A percentile compares a stretch with the other conserved stretches of the same genome.
Evolutionary conservation across 1,140 invertebrate genomes (phyloP).

Genomic region (Pollicipes pollicipes): DNA sequence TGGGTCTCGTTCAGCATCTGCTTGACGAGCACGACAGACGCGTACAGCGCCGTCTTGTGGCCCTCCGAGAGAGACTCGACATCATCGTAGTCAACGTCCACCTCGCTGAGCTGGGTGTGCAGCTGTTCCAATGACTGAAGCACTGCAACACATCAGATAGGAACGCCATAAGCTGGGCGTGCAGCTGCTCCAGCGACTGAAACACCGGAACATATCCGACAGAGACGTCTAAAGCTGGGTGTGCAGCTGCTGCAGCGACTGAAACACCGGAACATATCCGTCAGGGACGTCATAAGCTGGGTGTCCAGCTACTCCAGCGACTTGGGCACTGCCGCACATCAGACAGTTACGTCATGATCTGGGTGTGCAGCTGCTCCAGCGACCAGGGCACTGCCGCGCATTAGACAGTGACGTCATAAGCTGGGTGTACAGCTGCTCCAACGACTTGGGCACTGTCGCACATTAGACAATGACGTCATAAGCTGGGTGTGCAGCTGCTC

Average conservation of each 20-base stretch:
- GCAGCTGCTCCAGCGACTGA: too few relatives aligned
- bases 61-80: neutral
- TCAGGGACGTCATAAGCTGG: neutral
- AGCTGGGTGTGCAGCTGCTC: neutral
- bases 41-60: neutral
- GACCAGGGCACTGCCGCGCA: neutral
- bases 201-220: too few relatives aligned
- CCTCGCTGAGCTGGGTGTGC: neutral
- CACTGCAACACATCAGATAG: neutral
- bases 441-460: too few relatives aligned
- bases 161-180: too few relatives aligned
- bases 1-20: slow-evolving; percentile 2
- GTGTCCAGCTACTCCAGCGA: too few relatives aligned
- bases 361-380: neutral
- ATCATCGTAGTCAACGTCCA: neutral
- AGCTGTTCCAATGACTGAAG: neutral
- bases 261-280: neutral
- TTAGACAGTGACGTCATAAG: neutral
- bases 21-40: slow-evolving; percentile 6
- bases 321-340: too few relatives aligned
- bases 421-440: too few relatives aligned
- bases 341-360: too few relatives aligned
- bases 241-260: neutral
- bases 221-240: too few relatives aligned
- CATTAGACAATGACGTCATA: too few relatives aligned